Percentiles rank a stretch among this genome's conserved stretches.
Evolutionary conservation across 2,888 invertebrate genomes (phyloP).

Genomic region (Rotaria sp.): DNA sequence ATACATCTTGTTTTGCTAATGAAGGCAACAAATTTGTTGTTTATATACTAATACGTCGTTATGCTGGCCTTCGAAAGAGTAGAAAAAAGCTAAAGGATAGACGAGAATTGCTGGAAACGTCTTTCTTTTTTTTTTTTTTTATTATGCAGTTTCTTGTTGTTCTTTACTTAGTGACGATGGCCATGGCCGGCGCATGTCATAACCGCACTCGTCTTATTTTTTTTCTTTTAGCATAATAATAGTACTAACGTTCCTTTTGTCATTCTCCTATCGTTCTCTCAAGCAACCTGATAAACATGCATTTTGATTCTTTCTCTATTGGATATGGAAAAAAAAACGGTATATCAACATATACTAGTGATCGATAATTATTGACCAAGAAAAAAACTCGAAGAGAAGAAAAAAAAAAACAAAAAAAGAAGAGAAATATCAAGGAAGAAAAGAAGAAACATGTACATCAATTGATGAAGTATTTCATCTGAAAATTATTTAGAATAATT

Average conservation of each 20-base stretch:
- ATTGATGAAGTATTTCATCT: background rate
- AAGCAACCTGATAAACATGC: background rate
- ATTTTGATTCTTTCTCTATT: background rate
- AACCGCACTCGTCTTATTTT: background rate
- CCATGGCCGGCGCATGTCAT: background rate
- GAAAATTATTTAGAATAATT: background rate
- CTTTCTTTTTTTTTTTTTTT: background rate
- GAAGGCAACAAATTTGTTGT: background rate
- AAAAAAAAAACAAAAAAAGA: too few relatives aligned
- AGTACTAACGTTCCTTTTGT: background rate
- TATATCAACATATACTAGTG: background rate
- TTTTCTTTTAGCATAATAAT: background rate
- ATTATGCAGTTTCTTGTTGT: background rate
- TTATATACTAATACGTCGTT: background rate
- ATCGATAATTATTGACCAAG: background rate
- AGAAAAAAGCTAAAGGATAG: background rate
- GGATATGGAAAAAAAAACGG: background rate
- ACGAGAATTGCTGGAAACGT: background rate
- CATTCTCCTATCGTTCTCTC: background rate
- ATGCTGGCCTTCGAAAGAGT: background rate
- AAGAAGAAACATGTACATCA: background rate
- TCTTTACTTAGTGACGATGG: background rate
- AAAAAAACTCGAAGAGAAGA: background rate
- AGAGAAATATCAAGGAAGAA: background rate
- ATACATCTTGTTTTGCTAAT: background rate